These are phyloP conservation scores for Protonemura montana DNA, from an alignment of 2,888 invertebrate genomes.

Conservation along the genomic window DNA sequence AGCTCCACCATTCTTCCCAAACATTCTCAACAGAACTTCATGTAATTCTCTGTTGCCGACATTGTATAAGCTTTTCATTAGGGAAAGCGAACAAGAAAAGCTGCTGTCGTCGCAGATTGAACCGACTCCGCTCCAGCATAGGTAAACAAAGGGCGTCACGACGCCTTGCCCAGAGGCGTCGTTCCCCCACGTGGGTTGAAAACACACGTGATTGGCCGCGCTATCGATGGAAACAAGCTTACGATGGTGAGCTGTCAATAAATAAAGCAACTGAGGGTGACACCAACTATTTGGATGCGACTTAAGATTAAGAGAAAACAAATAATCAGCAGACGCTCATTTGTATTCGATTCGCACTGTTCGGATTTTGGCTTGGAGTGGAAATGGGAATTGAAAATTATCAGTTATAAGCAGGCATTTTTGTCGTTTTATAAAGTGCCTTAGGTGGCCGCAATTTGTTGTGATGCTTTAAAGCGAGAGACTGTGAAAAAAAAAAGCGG, in stretches of 20 bases:
- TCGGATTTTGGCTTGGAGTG: background rate
- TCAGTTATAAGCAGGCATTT: background rate
- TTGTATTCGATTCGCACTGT: background rate
- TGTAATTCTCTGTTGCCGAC: background rate
- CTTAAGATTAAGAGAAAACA: background rate
- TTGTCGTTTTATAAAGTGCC: background rate
- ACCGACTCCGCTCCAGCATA: background rate
- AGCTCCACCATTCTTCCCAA: background rate
- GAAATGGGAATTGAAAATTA: background rate
- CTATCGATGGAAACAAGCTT: background rate
- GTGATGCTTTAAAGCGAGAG: background rate
- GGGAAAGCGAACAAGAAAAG: background rate
- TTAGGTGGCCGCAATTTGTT: background rate
- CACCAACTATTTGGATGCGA: background rate
- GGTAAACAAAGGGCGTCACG: constrained; percentile 17
- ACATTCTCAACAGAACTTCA: background rate
- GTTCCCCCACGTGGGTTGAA: background rate
- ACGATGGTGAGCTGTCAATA: background rate
- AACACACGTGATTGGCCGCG: background rate
- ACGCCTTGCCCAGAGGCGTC: constrained; percentile 17
- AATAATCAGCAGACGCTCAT: background rate
- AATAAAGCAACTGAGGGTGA: background rate
- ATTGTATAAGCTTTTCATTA: background rate
- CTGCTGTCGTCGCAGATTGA: constrained; percentile 14
- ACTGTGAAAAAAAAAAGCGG: background rate